These are phyloP conservation scores for Rhipidura dahli DNA, from an alignment of 2,113 vertebrate species.

Conservation along the genomic window DNA sequence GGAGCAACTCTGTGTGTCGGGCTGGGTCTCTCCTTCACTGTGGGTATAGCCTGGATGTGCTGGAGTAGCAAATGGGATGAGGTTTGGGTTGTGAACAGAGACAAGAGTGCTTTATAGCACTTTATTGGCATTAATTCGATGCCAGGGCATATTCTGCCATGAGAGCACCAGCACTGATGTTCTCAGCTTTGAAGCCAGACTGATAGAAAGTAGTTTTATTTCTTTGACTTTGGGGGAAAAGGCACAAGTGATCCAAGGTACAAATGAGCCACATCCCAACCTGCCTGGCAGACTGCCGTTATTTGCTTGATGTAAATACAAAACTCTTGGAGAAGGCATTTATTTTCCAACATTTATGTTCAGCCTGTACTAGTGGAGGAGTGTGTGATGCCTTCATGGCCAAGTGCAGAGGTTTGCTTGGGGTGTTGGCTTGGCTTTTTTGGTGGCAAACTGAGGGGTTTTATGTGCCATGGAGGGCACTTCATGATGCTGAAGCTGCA, in stretches of 20 bases:
- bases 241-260: fast-evolving
- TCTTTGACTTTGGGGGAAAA: not conserved
- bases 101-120: not conserved
- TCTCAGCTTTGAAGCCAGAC: not conserved
- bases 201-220: not conserved
- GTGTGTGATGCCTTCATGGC: not conserved
- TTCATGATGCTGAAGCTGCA: not conserved
- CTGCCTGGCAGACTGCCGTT: not conserved
- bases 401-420: not conserved
- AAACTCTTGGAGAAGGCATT: not conserved
- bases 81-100: not conserved
- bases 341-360: not conserved
- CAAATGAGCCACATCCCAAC: not conserved
- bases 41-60: not conserved
- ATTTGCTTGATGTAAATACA: not conserved
- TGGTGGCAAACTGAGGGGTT: not conserved
- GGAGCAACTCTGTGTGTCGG: not conserved
- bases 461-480: not conserved
- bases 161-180: not conserved
- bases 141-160: not conserved
- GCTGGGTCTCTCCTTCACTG: not conserved
- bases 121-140: not conserved
- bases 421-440: not conserved
- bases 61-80: not conserved
- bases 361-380: not conserved